phyloP scores from a whole-genome alignment of 2,113 vertebrate species.

The Saimiri boliviensis region DNA sequence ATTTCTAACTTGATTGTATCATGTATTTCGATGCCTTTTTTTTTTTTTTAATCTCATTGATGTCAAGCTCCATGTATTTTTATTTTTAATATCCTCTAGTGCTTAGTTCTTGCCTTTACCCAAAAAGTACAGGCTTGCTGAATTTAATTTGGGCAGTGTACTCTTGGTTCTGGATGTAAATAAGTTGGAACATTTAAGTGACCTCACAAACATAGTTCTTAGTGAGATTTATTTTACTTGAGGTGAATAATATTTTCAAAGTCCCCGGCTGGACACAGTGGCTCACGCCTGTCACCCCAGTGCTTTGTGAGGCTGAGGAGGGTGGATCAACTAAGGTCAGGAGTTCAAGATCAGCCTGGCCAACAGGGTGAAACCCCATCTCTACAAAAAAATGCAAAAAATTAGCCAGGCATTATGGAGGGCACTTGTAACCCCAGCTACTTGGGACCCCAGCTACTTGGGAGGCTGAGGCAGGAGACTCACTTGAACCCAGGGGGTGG shows the following conservation, averaged over 20 bases:
- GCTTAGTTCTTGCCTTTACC: background rate
- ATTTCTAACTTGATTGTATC: background rate
- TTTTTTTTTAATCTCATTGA: constrained; percentile 6
- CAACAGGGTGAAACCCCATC: too few species aligned
- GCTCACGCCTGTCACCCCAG: too few species aligned
- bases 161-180: background rate
- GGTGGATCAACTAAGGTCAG: too few species aligned
- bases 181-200: background rate
- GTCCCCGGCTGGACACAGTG: background rate
- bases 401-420: too few species aligned
- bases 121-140: background rate
- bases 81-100: background rate
- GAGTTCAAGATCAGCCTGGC: too few species aligned
- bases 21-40: background rate
- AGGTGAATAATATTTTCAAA: background rate
- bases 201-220: background rate
- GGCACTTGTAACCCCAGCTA: too few species aligned
- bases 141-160: background rate
- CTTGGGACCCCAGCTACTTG: too few species aligned
- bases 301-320: too few species aligned
- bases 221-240: background rate
- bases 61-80: background rate
- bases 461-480: too few species aligned
- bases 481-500: too few species aligned
- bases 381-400: too few species aligned